Base-by-base conservation (phyloP, 1,140 invertebrate species). In the Kradibia gibbosae region DNA sequence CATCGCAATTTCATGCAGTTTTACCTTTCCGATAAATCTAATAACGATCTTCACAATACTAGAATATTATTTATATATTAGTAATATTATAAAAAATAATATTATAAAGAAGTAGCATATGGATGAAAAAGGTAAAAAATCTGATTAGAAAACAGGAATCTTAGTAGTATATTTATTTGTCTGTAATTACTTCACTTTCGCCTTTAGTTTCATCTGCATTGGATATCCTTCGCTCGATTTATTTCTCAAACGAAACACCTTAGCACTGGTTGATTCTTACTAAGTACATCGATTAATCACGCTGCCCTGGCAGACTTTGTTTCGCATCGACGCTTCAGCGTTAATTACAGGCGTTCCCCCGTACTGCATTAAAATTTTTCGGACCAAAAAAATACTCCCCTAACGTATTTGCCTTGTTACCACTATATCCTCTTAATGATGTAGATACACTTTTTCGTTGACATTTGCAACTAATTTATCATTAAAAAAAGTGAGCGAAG, bases 231-330 rank as follows among this genome's bases (percentile, higher is more conserved):
- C 34, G 36, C 34, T 39, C 34, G 36, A 67, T 67, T 67, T 67
- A 67, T 75, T 75, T 75, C 55, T 55, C 34, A 75, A 78, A 25
- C 36, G n/a, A 74, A 36, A 80, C 50, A 78, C 57, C 57, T 39
- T 11, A 25, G 45, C 13, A 22, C 71, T 77, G 57, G 80, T 81
- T 77, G 50, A 81, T 81, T 81, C 74, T 81, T 81, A 76, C 60
- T 76, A 81, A 81, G 62, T 45, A 75, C 80, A 48, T 71, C 50
- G 74, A 77, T 81, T 81, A 81, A 76, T 81, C 65, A 57, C 31
- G 42, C 57, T 22, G 28, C 25, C 28, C 28, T 60, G 45, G 45
- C 57, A 67, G 34, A 67, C 34, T 67, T 39, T 60, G 60, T 42
- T 50, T 48, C 48, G 8, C 34, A 42, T 42, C 65, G 25, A 13